A percentile compares a stretch with the other conserved stretches of the same genome.
These are phyloP conservation scores for Anticlea derivata DNA, from an alignment of 2,888 invertebrate genomes.

Conservation along the genomic window DNA sequence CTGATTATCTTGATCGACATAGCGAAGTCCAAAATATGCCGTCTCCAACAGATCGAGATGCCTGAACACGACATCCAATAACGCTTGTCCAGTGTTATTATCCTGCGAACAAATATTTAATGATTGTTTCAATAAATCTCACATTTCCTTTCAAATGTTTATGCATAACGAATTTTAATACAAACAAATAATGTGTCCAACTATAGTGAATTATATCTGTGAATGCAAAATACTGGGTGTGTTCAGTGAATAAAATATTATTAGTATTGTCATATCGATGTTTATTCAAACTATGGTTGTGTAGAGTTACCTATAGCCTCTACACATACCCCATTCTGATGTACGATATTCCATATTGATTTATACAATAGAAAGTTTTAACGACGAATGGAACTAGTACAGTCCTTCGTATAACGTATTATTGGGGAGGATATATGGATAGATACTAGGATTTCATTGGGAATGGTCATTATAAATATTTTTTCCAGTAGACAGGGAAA, in stretches of 20 bases:
- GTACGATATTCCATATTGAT: background rate
- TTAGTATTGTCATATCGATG: slow-evolving; percentile 11
- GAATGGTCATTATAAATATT: too few relatives aligned
- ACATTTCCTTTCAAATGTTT: slow-evolving; percentile 18
- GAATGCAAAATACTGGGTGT: slow-evolving; percentile 8
- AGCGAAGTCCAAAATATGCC: slow-evolving; percentile 97
- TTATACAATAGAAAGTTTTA: slow-evolving; percentile 12
- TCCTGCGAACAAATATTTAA: slow-evolving; percentile 84
- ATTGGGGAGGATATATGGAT: too few relatives aligned
- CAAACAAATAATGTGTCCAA: slow-evolving; percentile 3
- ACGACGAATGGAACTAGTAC: slow-evolving; percentile 6
- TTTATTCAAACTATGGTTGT: slow-evolving; percentile 15
- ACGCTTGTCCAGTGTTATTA: slow-evolving; percentile 93
- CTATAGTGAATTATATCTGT: slow-evolving; percentile 15
- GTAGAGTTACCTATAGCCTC: too few relatives aligned
- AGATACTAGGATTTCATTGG: too few relatives aligned
- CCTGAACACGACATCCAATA: slow-evolving; percentile 95
- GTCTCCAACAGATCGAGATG: slow-evolving; percentile 97
- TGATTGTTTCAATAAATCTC: slow-evolving; percentile 17
- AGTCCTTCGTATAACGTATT: slow-evolving; percentile 7
- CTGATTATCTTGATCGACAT: slow-evolving; percentile 96
- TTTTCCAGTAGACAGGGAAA: too few relatives aligned
- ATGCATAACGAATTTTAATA: slow-evolving; percentile 22
- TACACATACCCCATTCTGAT: too few relatives aligned
- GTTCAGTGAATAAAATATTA: slow-evolving; percentile 12